These are phyloP conservation scores for Zosterops lateralis DNA, from an alignment of 2,113 vertebrate genomes.

Conservation along the genomic window DNA sequence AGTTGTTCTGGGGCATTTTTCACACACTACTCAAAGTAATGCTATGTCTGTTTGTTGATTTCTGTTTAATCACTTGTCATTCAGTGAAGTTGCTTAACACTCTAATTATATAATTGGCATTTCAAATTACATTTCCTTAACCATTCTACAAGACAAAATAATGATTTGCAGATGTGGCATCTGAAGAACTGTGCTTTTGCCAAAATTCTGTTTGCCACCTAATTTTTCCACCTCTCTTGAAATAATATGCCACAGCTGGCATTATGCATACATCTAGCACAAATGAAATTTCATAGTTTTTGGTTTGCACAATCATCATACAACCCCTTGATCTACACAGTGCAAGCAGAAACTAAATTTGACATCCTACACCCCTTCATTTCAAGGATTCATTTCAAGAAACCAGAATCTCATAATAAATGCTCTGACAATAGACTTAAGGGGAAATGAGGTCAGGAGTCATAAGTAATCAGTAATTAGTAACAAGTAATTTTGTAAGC, in stretches of 20 bases:
- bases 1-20: neutral
- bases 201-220: constrained; percentile 39
- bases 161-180: constrained; percentile 43
- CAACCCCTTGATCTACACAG: neutral
- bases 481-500: neutral
- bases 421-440: neutral
- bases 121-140: constrained; percentile 38
- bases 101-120: constrained; percentile 46
- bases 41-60: neutral
- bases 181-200: constrained; percentile 2
- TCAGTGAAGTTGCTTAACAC: constrained; percentile 22
- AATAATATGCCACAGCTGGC: neutral
- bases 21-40: neutral
- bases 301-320: neutral
- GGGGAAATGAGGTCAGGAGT: neutral
- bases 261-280: neutral
- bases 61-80: constrained; percentile 17
- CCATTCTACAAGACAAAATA: constrained; percentile 12
- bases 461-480: neutral
- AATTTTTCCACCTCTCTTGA: constrained; percentile 6
- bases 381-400: neutral
- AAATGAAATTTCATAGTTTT: neutral
- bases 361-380: neutral
- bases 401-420: neutral
- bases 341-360: neutral